Evolutionary conservation across 2,113 vertebrate genomes (phyloP).

Genomic region (Stictonetta naevosa): DNA sequence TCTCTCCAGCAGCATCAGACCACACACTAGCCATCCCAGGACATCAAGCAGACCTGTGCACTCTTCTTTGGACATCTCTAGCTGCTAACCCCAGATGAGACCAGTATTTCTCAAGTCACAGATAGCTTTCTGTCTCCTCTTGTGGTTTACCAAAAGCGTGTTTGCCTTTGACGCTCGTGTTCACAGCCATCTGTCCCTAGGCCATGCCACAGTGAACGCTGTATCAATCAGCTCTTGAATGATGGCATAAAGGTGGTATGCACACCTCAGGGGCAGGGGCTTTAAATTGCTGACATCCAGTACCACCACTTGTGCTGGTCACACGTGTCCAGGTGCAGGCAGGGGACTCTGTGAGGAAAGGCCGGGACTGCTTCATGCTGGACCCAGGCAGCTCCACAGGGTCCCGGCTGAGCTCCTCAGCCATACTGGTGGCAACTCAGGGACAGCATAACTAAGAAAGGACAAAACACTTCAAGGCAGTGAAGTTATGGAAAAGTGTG

Average conservation of each 20-base stretch:
- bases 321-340: accelerated
- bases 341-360: accelerated
- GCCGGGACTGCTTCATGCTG: too few relatives aligned
- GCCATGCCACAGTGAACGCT: background rate
- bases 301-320: accelerated
- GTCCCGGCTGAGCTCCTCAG: accelerated
- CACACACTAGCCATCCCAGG: background rate
- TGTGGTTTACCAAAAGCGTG: background rate
- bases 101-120: accelerated
- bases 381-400: background rate
- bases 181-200: background rate
- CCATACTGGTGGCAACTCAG: accelerated
- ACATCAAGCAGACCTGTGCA: accelerated
- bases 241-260: background rate
- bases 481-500: accelerated
- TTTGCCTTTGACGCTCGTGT: background rate
- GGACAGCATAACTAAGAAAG: accelerated
- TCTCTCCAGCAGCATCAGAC: accelerated
- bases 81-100: accelerated
- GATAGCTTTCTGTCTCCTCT: background rate
- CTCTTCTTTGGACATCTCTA: accelerated
- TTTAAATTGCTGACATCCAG: accelerated
- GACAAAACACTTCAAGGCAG: background rate
- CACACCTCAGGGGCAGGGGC: accelerated
- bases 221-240: background rate